These are phyloP conservation scores for Neotoxoptera formosana DNA, from an alignment of 1,140 invertebrate species.

Conservation along the genomic window DNA sequence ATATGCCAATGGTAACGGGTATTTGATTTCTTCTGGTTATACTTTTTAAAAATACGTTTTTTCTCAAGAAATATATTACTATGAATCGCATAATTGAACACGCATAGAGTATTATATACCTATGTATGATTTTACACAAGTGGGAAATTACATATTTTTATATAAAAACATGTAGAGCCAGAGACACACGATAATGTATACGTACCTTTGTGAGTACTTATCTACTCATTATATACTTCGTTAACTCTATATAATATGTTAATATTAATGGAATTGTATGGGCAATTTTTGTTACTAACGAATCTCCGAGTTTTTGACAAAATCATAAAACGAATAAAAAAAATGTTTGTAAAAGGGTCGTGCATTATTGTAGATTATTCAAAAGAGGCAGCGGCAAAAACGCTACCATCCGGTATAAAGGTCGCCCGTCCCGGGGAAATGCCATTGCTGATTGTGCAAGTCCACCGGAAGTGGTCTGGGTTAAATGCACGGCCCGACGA, in stretches of 20 bases:
- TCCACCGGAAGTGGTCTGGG: slow-evolving; percentile 19
- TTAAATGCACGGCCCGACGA: not conserved
- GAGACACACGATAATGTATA: not conserved
- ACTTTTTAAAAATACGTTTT: not conserved
- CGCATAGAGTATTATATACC: not conserved
- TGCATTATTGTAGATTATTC: not conserved
- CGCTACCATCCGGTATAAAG: slow-evolving; percentile 1
- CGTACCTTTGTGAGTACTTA: not conserved
- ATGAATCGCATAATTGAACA: not conserved
- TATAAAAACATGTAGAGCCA: not conserved
- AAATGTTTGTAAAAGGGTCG: slow-evolving; percentile 10
- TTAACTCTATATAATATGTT: not conserved
- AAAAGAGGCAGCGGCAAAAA: not conserved
- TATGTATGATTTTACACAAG: not conserved
- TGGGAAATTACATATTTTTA: not conserved
- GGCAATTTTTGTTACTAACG: not conserved
- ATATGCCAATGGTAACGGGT: not conserved
- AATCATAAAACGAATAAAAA: slow-evolving; percentile 7
- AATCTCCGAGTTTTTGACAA: not conserved
- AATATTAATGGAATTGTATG: not conserved
- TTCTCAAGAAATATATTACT: not conserved
- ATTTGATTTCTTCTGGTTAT: not conserved
- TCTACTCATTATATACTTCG: not conserved
- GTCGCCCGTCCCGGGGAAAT: not conserved
- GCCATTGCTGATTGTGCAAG: slow-evolving; percentile 18